Percentiles rank a stretch among this genome's conserved stretches.
Conservation (phyloP, 1,140 invertebrate species). For the Leucophenga varia region DNA sequence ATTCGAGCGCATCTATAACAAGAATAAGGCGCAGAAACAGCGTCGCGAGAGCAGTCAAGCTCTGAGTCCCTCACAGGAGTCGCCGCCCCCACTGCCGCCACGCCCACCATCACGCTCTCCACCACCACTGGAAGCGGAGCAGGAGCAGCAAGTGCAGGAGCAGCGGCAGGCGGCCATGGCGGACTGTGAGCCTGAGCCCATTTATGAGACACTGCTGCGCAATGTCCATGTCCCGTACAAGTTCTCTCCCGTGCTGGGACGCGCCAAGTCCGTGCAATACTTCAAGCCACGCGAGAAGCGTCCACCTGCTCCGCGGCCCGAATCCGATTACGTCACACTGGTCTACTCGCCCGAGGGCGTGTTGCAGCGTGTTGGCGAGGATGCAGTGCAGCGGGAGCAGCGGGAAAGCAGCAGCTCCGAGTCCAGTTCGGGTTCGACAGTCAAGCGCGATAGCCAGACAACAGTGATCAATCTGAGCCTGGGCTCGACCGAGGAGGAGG, state of each 20-base stretch:
- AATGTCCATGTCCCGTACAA: slow-evolving; percentile 34
- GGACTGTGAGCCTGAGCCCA: slow-evolving; percentile 11
- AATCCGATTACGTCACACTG: slow-evolving; percentile 31
- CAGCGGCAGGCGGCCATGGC: slow-evolving; percentile 1
- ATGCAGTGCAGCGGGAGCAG: slow-evolving; percentile 17
- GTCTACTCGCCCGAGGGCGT: slow-evolving; percentile 15
- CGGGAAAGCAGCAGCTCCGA: too few species aligned
- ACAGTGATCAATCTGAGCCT: slow-evolving; percentile 5
- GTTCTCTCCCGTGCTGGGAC: slow-evolving; percentile 18
- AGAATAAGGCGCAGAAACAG: slow-evolving; percentile 66
- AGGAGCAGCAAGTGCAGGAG: background rate
- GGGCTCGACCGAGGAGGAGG: slow-evolving; percentile 8
- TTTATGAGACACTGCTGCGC: slow-evolving; percentile 23
- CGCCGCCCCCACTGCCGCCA: slow-evolving; percentile 27
- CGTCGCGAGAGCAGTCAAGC: too few species aligned
- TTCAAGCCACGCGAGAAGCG: slow-evolving; percentile 6
- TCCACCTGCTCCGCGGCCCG: slow-evolving; percentile 8
- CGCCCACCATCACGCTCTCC: slow-evolving; percentile 18
- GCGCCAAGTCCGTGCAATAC: slow-evolving; percentile 17
- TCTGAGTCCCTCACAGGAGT: slow-evolving; percentile 14
- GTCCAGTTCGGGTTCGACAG: background rate
- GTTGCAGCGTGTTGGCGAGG: slow-evolving; percentile 13
- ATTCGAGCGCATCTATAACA: slow-evolving; percentile 72
- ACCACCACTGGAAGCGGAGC: slow-evolving; percentile 19
- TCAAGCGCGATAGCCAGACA: slow-evolving; percentile 5